Base-by-base conservation (phyloP, 1,140 invertebrate species). In the Zeugodacus cucurbitae region DNA sequence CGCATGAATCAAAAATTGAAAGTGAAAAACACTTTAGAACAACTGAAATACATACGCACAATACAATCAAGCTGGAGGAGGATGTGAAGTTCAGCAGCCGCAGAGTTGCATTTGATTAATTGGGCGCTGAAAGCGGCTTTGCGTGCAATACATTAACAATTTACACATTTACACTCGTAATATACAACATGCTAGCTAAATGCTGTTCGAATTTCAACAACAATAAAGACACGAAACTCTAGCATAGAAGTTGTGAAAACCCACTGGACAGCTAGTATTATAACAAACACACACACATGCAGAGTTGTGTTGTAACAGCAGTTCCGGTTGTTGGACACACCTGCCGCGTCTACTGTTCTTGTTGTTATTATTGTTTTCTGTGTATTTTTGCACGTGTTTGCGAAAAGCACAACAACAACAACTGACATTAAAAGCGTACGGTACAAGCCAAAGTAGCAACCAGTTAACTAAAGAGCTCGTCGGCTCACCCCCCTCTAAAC, bases 281-380 rank as follows among this genome's bases (percentile, higher is more conserved):
- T 11, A 48, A 48, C 64, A 29, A 20, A n/a, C n/a, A 59, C 22
- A 62, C n/a, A 62, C n/a, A 62, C 58, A 59, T 22, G n/a, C 10
- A 62, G 6, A 37, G n/a, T 29, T 48, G 26, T 82, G 74, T 29
- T 82, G 26, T 82, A 54, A 54, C 10, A 82, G 17, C n/a, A 82
- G 41, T 82, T 54, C 74, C 74, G 74, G 74, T 82, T 14, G 41
- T 82, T 82, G n/a, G 74, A 29, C 44, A 82, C 74, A 82, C 74
- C 74, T 82, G 74, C 74, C 41, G 34, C 41, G 8, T 62, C 0
- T 37, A 20, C 5, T 74, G 34, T 41, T 67, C 29, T 67, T 34
- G 62, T 67, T 67, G n/a, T 67, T 67, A 64, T 26, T 64, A 6
- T 20, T 20, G 1, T 17, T 67, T 2, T 1, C 37, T 22, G 37